phyloP scores from a whole-genome alignment of 2,888 invertebrate species.

The Siphlonurus alternatus region DNA sequence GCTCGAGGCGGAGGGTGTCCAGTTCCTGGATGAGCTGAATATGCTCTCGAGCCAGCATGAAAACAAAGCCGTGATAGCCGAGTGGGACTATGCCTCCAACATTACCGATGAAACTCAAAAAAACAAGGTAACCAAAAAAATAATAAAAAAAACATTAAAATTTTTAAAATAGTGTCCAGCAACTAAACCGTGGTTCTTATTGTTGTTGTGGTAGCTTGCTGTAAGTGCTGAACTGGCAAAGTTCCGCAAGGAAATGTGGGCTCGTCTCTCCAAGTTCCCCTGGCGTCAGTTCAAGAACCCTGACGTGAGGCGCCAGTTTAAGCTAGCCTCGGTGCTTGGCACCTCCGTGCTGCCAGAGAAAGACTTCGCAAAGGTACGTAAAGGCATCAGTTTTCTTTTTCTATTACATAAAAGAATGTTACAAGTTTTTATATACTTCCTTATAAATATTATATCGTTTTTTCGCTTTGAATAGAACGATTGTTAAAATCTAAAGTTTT shows the following conservation, averaged over 20 bases:
- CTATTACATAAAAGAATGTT: no score
- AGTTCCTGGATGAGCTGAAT: constrained; percentile 44
- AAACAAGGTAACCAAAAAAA: neutral
- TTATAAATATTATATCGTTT: no score
- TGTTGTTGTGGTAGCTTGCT: constrained; percentile 23
- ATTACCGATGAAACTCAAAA: constrained; percentile 47
- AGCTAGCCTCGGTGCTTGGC: constrained; percentile 52
- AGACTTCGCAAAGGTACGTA: constrained; percentile 28
- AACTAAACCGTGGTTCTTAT: no score
- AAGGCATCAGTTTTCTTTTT: no score
- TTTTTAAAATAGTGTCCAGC: neutral
- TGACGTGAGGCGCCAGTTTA: constrained; percentile 54
- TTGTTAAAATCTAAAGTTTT: no score
- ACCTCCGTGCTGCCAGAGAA: constrained; percentile 49
- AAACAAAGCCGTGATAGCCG: constrained; percentile 40
- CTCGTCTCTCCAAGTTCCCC: constrained; percentile 46
- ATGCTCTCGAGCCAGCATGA: constrained; percentile 37
- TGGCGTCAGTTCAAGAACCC: constrained; percentile 57
- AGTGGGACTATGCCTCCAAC: constrained; percentile 62
- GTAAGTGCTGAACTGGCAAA: constrained; percentile 29
- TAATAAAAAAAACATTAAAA: no score
- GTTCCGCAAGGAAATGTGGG: constrained; percentile 44
- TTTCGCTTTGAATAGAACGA: no score
- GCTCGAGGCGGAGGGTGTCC: constrained; percentile 34
- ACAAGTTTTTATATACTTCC: no score